These are phyloP conservation scores for Metaphire vulgaris DNA, from an alignment of 1,140 invertebrate genomes.

Conservation along the genomic window DNA sequence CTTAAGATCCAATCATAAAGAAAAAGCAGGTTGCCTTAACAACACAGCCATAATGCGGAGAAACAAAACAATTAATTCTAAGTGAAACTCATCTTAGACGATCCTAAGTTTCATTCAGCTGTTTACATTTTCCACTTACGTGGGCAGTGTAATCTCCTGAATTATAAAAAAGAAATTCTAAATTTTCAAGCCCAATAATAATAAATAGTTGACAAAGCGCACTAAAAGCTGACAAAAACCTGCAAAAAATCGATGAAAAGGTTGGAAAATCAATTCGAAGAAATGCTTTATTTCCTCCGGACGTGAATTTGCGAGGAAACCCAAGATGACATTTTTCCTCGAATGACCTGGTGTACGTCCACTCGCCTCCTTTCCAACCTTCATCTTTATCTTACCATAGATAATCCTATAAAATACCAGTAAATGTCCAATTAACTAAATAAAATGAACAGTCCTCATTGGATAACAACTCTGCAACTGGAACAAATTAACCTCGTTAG, in stretches of 20 bases:
- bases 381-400: constrained; percentile 79
- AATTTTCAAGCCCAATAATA: no score
- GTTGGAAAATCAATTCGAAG: constrained; percentile 73
- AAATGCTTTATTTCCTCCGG: constrained; percentile 72
- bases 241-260: constrained; percentile 62
- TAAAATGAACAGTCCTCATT: neutral
- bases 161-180: no score
- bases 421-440: neutral
- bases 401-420: constrained; percentile 58
- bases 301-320: constrained; percentile 74
- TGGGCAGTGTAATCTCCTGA: no score
- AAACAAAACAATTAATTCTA: no score
- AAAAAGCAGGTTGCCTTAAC: no score
- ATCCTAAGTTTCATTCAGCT: no score
- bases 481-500: neutral
- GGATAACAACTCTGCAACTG: neutral
- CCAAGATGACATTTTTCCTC: constrained; percentile 65
- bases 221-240: constrained; percentile 28
- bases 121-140: no score
- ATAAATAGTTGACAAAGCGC: no score
- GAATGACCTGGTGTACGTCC: constrained; percentile 66
- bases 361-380: constrained; percentile 62
- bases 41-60: no score
- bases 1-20: no score
- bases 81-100: no score